Percentiles rank a stretch among this genome's conserved stretches.
Evolutionary conservation across 2,888 invertebrate species (phyloP).

Genomic region (Lamellibrachia columna): DNA sequence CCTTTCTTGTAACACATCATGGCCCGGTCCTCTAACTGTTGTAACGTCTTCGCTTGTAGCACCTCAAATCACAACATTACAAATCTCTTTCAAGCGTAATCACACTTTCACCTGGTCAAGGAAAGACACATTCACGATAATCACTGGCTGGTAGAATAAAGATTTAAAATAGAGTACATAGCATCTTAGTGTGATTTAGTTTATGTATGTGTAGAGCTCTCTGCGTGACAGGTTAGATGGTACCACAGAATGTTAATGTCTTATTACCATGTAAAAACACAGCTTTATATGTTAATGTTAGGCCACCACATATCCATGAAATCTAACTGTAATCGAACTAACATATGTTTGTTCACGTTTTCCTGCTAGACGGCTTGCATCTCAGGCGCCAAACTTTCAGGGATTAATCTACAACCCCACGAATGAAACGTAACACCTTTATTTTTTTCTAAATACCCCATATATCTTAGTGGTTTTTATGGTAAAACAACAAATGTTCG

Average conservation of each 20-base stretch:
- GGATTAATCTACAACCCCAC: no score
- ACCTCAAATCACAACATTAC: slow-evolving; percentile 46
- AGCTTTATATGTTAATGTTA: no score
- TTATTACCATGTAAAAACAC: no score
- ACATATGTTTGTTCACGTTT: no score
- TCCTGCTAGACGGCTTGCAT: no score
- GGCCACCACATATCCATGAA: no score
- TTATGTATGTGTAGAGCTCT: neutral
- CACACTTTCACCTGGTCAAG: neutral
- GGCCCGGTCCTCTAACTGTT: slow-evolving; percentile 48
- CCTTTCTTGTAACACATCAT: slow-evolving; percentile 66
- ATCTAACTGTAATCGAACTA: no score
- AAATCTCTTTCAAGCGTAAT: slow-evolving; percentile 6
- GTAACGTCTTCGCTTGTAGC: slow-evolving; percentile 50
- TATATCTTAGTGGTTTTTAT: no score
- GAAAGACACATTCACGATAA: neutral
- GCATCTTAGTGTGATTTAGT: neutral
- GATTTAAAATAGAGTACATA: neutral
- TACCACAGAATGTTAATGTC: neutral
- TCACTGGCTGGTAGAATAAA: neutral
- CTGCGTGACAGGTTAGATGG: neutral
- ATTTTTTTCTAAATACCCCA: no score
- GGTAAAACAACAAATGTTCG: no score
- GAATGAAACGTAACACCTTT: no score
- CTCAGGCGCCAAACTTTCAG: no score